Base-by-base conservation (phyloP, 2,797 vertebrate genomes). In the Ctenopoma multispine region DNA sequence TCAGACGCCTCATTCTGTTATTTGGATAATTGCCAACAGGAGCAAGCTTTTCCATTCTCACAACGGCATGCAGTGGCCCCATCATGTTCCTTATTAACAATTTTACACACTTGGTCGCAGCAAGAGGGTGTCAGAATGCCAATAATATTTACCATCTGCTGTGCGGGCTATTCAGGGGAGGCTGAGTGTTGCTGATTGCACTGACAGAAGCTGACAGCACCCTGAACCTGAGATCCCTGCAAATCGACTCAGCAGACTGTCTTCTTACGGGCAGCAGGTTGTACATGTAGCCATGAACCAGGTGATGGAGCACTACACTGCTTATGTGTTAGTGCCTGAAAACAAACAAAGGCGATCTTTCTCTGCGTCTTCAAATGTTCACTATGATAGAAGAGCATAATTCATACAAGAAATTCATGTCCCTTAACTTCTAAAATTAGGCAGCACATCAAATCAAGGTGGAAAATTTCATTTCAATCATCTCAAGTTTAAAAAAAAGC, bases 81-180 rank as follows among this genome's bases (percentile, higher is more conserved):
- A 93, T 93, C 92, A 92, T 92, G 92, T 92, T 89, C 87, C 90
- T 91, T 93, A 94, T 95, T 94, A 94, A 90, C 87, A 92, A 92
- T 93, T 94, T 93, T 93, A 92, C 92, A 94, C 92, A 91, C 91
- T 88, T 78, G 90, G 90, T 84, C 83, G 82, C 81, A 83, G 92
- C 83, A 63, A 89, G 86, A 86, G 84, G 81, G 88, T 93, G 94
- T 93, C 94, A 93, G 92, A 79, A 92, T 92, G 92, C 92, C 93
- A 93, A 92, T 94, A 94, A 94, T 94, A 93, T 93, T 94, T 93
- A 93, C 88, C 84, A 87, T 94, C 92, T 91, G 89, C 83, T 82
- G 82, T 86, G 83, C 66, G 63, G 85, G 84, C 79, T 75, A 77
- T 90, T 90, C 82, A 84, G 85, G 83, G 81, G 76, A 86, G 80